Conservation (phyloP, 2,113 vertebrate genomes). For the Sebastes fasciatus region DNA sequence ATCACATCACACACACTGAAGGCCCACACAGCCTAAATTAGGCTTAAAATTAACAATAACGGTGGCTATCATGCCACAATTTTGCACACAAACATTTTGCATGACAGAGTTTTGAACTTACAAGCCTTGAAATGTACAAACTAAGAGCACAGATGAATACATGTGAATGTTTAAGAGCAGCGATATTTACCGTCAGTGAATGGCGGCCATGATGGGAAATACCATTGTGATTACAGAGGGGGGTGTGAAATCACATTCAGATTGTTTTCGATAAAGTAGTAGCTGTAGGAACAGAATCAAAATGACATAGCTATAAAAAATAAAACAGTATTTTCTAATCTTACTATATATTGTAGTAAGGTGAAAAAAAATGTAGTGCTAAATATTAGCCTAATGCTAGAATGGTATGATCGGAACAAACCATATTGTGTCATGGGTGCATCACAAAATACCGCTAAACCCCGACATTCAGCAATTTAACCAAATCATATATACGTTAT, state of each 20-base stretch:
- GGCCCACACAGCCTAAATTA: constrained; percentile 32
- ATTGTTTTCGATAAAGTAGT: background rate
- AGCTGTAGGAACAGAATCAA: rapidly evolving
- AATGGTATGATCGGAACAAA: constrained; percentile 67
- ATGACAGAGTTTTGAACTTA: rapidly evolving
- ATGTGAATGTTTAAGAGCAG: constrained; percentile 10
- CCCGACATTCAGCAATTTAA: rapidly evolving
- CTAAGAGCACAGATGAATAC: rapidly evolving
- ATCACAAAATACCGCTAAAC: background rate
- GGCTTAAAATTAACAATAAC: background rate
- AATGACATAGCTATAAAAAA: no score
- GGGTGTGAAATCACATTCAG: background rate
- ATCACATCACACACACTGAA: constrained; percentile 10
- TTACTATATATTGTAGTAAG: no score
- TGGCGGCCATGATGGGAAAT: constrained; percentile 78
- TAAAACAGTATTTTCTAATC: no score
- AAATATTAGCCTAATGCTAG: no score
- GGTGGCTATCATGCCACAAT: background rate
- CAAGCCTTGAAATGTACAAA: rapidly evolving
- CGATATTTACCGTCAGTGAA: constrained; percentile 78
- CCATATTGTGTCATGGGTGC: constrained; percentile 13
- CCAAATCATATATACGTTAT: rapidly evolving
- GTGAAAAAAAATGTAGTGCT: no score
- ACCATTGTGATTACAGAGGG: constrained; percentile 52
- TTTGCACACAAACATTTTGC: background rate